Evolutionary conservation across 1,140 invertebrate genomes (phyloP).

Genomic region (Bradysia coprophila): DNA sequence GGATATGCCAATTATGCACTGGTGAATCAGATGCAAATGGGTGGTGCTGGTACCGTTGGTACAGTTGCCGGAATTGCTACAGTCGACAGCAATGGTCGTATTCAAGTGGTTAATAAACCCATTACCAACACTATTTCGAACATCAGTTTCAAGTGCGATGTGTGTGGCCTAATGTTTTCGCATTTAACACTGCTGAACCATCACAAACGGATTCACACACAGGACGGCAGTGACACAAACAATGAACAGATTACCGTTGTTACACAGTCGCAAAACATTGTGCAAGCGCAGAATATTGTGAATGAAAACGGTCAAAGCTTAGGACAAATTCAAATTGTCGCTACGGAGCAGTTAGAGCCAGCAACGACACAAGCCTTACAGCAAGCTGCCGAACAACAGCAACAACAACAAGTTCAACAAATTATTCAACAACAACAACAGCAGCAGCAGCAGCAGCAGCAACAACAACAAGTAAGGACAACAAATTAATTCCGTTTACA

Average conservation of each 20-base stretch:
- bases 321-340: conserved; percentile 36
- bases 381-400: conserved; percentile 14
- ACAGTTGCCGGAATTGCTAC: conserved; percentile 19
- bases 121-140: conserved; percentile 45
- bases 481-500: too few relatives aligned
- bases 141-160: conserved; percentile 70
- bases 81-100: conserved; percentile 19
- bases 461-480: not conserved
- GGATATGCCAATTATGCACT: conserved; percentile 43
- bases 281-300: conserved; percentile 27
- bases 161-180: conserved; percentile 63
- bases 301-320: conserved; percentile 19
- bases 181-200: conserved; percentile 58
- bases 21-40: conserved; percentile 40
- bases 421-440: conserved; percentile 13
- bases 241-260: conserved; percentile 16
- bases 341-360: conserved; percentile 29
- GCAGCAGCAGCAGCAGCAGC: conserved; percentile 6
- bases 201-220: conserved; percentile 59
- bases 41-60: conserved; percentile 26
- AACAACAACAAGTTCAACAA: conserved; percentile 10
- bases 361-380: conserved; percentile 17
- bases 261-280: conserved; percentile 14
- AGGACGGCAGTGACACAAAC: conserved; percentile 21
- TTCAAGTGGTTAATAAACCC: conserved; percentile 24